phyloP scores from a whole-genome alignment of 2,113 vertebrate genomes.

The Lates calcarifer region DNA sequence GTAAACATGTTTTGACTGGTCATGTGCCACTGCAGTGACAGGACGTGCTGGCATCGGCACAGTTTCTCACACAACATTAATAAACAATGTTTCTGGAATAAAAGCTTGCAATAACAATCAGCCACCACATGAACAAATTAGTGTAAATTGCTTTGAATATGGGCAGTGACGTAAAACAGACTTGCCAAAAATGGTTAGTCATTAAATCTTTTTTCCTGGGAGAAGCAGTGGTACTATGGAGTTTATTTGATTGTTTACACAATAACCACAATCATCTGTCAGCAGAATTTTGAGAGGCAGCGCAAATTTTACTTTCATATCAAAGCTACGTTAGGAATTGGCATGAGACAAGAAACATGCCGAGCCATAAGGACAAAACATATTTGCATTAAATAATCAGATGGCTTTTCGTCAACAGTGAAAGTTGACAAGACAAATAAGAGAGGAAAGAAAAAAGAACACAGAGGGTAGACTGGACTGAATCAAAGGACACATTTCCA shows the following conservation, averaged over 20 bases:
- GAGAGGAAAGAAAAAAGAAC: neutral
- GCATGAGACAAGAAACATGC: neutral
- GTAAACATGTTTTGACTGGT: slow-evolving; percentile 64
- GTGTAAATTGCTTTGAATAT: neutral
- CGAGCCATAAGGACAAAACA: neutral
- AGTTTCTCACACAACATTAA: slow-evolving; percentile 30
- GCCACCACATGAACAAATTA: neutral
- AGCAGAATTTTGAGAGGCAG: neutral
- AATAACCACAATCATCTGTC: neutral
- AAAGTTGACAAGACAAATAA: neutral
- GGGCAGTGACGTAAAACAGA: neutral
- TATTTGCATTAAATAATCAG: neutral
- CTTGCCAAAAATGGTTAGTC: neutral
- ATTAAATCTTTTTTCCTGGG: slow-evolving; percentile 1
- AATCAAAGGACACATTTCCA: slow-evolving; percentile 53
- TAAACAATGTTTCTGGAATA: slow-evolving; percentile 45
- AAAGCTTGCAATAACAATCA: slow-evolving; percentile 30
- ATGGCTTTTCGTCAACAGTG: neutral
- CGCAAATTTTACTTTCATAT: neutral
- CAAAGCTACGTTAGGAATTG: slow-evolving; percentile 11
- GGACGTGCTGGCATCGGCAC: slow-evolving; percentile 10
- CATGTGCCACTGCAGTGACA: slow-evolving; percentile 46
- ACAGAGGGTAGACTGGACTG: slow-evolving; percentile 34
- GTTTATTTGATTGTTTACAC: slow-evolving; percentile 4
- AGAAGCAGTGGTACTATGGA: neutral